Conservation (phyloP, 2,888 invertebrate species). For the Flexamia atlantica region DNA sequence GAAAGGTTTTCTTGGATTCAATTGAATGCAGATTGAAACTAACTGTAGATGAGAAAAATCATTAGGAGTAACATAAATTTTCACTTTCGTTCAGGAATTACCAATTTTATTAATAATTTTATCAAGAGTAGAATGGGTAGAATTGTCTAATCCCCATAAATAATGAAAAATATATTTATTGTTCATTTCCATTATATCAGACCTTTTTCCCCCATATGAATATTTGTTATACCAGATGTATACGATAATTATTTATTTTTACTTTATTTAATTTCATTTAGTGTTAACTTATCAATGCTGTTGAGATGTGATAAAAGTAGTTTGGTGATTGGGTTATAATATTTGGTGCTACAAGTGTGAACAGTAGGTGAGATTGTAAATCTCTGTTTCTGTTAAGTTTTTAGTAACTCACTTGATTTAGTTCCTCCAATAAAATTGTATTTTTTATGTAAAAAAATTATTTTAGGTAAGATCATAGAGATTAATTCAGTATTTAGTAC, state of each 20-base stretch:
- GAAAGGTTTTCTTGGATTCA: too few relatives aligned
- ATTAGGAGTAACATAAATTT: too few relatives aligned
- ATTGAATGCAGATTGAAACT: too few relatives aligned
- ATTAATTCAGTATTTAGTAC: conserved; percentile 27
- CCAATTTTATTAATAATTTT: too few relatives aligned
- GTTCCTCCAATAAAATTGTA: not conserved
- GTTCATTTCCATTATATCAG: not conserved
- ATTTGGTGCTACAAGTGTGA: not conserved
- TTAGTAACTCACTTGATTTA: conserved; percentile 1
- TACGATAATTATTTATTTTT: not conserved
- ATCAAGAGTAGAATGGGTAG: too few relatives aligned
- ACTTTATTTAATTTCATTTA: not conserved
- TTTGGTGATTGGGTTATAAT: not conserved
- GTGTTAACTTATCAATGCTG: not conserved
- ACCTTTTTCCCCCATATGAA: not conserved
- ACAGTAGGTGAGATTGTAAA: not conserved
- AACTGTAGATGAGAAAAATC: too few relatives aligned
- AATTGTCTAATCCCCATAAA: too few relatives aligned
- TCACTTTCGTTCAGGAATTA: too few relatives aligned
- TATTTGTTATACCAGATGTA: not conserved
- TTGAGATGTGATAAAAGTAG: not conserved
- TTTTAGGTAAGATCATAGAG: not conserved
- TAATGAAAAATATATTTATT: not conserved
- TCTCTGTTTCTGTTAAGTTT: not conserved
- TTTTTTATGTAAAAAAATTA: not conserved